Conservation (phyloP, 2,888 invertebrate species). For the Globia sparganii region DNA sequence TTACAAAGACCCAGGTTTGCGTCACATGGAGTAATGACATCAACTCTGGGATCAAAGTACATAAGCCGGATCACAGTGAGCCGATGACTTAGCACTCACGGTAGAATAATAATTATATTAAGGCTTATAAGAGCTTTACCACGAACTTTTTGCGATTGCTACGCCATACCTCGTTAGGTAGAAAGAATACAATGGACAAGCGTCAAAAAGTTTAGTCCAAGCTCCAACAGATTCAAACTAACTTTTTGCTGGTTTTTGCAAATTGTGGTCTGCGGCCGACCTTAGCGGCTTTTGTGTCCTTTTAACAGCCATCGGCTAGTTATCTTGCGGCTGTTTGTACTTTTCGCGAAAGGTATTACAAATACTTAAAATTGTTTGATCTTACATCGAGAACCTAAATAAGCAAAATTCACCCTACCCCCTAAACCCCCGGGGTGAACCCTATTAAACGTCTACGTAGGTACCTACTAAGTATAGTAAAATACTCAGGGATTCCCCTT, state of each 20-base stretch:
- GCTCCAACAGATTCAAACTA: not conserved
- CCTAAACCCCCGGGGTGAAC: too few species aligned
- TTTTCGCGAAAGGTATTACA: not conserved
- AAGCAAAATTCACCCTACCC: not conserved
- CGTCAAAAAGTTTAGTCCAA: slow-evolving; percentile 21
- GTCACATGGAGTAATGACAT: slow-evolving; percentile 61
- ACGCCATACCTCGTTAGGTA: slow-evolving; percentile 6
- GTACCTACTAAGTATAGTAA: not conserved
- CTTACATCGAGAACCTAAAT: not conserved
- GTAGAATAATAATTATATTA: slow-evolving; percentile 44
- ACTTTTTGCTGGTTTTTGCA: slow-evolving; percentile 32
- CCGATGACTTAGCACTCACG: slow-evolving; percentile 32
- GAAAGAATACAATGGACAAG: not conserved
- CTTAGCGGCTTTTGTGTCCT: not conserved
- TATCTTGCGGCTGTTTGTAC: not conserved
- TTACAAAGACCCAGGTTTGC: slow-evolving; percentile 51
- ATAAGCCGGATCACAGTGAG: slow-evolving; percentile 45
- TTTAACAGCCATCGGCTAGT: not conserved
- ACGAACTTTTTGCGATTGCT: slow-evolving; percentile 32
- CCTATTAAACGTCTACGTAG: not conserved
- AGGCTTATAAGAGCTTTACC: slow-evolving; percentile 28
- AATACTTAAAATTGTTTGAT: not conserved
- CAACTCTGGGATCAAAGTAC: slow-evolving; percentile 45
- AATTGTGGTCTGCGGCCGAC: too few species aligned
- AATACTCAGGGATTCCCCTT: not conserved